A percentile compares a stretch with the other conserved stretches of the same genome.
Conservation (phyloP, 2,888 invertebrate genomes). For the Rhamphomyia laevipes region DNA sequence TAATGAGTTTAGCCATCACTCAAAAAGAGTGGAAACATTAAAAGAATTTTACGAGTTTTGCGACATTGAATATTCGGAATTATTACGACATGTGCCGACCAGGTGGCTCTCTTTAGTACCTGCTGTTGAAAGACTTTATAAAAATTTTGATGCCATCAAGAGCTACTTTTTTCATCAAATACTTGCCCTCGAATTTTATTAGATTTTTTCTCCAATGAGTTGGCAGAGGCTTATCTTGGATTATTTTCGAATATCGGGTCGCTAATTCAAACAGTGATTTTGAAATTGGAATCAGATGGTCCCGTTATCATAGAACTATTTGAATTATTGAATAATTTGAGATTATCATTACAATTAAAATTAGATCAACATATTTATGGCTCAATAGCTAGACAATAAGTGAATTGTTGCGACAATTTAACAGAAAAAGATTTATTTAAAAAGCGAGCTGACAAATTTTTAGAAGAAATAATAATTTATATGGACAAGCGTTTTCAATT, state of each 20-base stretch:
- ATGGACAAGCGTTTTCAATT: slow-evolving; percentile 5
- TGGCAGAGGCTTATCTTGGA: slow-evolving; percentile 8
- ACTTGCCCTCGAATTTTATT: slow-evolving; percentile 3
- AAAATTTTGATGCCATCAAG: slow-evolving; percentile 9
- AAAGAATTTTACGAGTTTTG: slow-evolving; percentile 9
- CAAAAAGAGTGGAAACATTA: slow-evolving; percentile 3
- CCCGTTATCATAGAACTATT: slow-evolving; percentile 5
- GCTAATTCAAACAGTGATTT: slow-evolving; percentile 3
- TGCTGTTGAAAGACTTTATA: slow-evolving; percentile 8
- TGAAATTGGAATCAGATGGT: slow-evolving; percentile 9
- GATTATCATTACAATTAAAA: slow-evolving; percentile 3
- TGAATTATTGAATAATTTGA: slow-evolving; percentile 1
- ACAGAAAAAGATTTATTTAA: slow-evolving; percentile 4
- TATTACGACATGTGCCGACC: slow-evolving; percentile 9
- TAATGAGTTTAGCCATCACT: slow-evolving; percentile 7
- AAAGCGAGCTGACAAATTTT: slow-evolving; percentile 3
- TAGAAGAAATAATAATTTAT: slow-evolving; percentile 5
- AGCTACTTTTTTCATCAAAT: slow-evolving; percentile 9
- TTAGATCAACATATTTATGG: slow-evolving; percentile 7
- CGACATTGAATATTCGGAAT: slow-evolving; percentile 9
- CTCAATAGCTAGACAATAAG: slow-evolving; percentile 1
- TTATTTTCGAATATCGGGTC: slow-evolving; percentile 6
- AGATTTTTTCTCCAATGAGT: slow-evolving; percentile 9
- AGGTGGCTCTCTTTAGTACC: slow-evolving; percentile 9
- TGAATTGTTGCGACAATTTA: slow-evolving; percentile 1